Evolutionary conservation across 2,888 invertebrate genomes (phyloP), one percentile per base, ranked within the genome.

Genomic region (Diaperis boleti): DNA sequence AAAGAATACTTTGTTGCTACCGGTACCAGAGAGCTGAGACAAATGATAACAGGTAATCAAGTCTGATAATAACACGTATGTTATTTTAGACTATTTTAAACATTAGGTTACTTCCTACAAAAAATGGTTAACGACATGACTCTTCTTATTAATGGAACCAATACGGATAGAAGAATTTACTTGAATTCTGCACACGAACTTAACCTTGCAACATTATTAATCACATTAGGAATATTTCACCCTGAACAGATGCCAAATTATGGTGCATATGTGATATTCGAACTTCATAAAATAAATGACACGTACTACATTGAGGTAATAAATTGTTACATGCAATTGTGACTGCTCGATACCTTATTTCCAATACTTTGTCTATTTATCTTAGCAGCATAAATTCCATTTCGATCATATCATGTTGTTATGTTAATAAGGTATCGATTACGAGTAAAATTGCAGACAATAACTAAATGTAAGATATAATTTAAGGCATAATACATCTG

Each of bases 161-260:
- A 64, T 10, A 47, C 60, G 3, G 69, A 50, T 0, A 70, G 70
- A 1, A 82, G 81, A 67, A 72, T 84, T 20, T 78, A 77, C 68
- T 68, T 84, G 39, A 83, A 81, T 74, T 79, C 83, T 50, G 83
- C 82, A 7, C 86, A 86, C 74, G 87, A 87, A 70, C 82, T 83
- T 1, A 86, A 85, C 17, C 76, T 87, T 7, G 80, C 83, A 3
- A 79, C 83, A 13, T 62, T 86, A 17, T 74, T 86, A 11, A 74
- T 75, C 13, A 80, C 83, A 15, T 74, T 86, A 11, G 77, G 78
- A 4, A 74, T 84, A 13, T 85, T 79, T 73, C 71, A 80, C 3
- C 6, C 3, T 45, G 80, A 81, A 0, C 83, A 84, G 54, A 71
- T 80, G 47, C 80, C 80, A 1, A 73, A 73, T 18, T 80, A 79